Evolutionary conservation across 92 coral and sea anemone genomes (phyloP).

Genomic region (Palythoa grandiflora): DNA sequence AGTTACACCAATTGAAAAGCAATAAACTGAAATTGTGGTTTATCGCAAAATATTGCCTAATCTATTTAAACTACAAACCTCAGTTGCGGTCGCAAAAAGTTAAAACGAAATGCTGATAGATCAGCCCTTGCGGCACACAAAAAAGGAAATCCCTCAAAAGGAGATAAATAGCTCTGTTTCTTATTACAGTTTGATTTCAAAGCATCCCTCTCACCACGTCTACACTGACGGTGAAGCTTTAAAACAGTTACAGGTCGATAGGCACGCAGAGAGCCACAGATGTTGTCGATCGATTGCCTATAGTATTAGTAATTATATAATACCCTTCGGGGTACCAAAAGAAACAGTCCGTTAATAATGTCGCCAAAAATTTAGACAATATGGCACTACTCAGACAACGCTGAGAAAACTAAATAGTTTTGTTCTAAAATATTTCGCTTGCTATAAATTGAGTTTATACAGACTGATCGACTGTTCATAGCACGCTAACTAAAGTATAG

Average conservation of each 20-base stretch:
- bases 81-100: conserved; percentile 12
- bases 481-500: not conserved
- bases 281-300: conserved; percentile 9
- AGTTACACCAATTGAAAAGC: conserved; percentile 10
- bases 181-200: conserved; percentile 24
- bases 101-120: conserved; percentile 42
- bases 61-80: conserved; percentile 23
- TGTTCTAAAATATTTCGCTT: not conserved
- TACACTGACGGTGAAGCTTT: not conserved
- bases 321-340: not conserved
- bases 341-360: not conserved
- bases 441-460: not conserved
- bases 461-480: not conserved
- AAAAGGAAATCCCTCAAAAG: conserved; percentile 20
- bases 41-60: conserved; percentile 35
- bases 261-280: conserved; percentile 22
- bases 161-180: conserved; percentile 20
- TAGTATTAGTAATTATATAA: too few species aligned
- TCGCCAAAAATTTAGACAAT: not conserved
- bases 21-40: not conserved
- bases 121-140: conserved; percentile 28
- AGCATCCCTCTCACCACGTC: not conserved
- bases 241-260: not conserved
- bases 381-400: not conserved
- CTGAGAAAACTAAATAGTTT: not conserved